phyloP scores from a whole-genome alignment of 2,797 vertebrate genomes.

The Labroides dimidiatus region DNA sequence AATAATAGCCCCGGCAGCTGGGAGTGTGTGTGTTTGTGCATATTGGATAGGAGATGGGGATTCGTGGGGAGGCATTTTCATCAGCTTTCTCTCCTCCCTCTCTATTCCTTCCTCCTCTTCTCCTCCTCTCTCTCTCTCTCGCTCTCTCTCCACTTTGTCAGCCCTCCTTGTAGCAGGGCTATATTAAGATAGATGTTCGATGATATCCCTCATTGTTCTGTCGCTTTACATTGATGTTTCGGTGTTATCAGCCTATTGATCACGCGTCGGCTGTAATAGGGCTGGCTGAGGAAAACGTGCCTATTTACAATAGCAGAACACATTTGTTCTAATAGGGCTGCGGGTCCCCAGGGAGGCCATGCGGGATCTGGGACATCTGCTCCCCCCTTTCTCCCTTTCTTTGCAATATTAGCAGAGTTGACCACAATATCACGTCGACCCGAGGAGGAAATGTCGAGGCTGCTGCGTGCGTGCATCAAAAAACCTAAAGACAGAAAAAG shows the following conservation, averaged over 20 bases:
- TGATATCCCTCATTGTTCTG: constrained; percentile 99
- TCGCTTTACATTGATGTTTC: constrained; percentile 99
- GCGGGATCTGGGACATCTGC: constrained; percentile 98
- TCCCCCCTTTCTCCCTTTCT: constrained; percentile 82
- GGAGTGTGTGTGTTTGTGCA: constrained; percentile 98
- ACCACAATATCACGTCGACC: constrained; percentile 88
- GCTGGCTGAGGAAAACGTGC: constrained; percentile 97
- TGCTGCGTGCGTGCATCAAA: constrained; percentile 4
- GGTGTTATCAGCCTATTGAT: constrained; percentile 99
- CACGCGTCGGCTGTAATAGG: constrained; percentile 99
- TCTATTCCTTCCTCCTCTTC: background rate
- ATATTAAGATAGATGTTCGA: constrained; percentile 99
- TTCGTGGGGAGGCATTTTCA: constrained; percentile 99
- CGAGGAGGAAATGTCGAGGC: constrained; percentile 41
- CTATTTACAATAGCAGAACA: constrained; percentile 99
- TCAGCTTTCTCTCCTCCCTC: constrained; percentile 84
- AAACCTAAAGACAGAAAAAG: constrained; percentile 16
- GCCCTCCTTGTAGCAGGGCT: constrained; percentile 96
- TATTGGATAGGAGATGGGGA: constrained; percentile 97
- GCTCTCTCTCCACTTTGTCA: constrained; percentile 91
- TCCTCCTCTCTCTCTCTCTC: constrained; percentile 68
- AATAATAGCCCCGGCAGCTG: constrained; percentile 99
- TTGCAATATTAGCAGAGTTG: constrained; percentile 83
- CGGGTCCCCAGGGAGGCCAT: constrained; percentile 92
- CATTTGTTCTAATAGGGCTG: constrained; percentile 99